Evolutionary conservation across 2,888 invertebrate species (phyloP).

Genomic region (Omphaloscelis lunosa): DNA sequence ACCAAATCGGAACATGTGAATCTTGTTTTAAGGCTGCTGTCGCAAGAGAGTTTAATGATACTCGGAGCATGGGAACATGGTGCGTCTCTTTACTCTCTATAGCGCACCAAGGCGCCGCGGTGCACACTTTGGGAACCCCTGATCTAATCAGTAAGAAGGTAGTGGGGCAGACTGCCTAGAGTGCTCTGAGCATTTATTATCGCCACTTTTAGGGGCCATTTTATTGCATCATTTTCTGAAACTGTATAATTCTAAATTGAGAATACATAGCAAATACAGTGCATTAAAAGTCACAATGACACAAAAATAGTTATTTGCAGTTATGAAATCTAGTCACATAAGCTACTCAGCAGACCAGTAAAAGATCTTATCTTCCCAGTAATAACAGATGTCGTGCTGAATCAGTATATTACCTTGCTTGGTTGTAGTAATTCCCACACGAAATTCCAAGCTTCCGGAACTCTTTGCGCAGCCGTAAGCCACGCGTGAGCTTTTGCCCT

Average conservation of each 20-base stretch:
- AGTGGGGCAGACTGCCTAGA: neutral
- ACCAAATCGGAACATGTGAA: too few species aligned
- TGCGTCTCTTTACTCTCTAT: too few species aligned
- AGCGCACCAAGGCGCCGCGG: too few species aligned
- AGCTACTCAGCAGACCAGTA: conserved; percentile 1
- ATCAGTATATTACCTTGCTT: conserved; percentile 91
- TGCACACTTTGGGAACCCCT: too few species aligned
- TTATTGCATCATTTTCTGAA: neutral
- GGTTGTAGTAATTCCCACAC: conserved; percentile 97
- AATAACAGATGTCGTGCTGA: conserved; percentile 26
- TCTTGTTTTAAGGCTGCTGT: too few species aligned
- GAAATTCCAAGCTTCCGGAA: conserved; percentile 97
- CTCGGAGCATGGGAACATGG: too few species aligned
- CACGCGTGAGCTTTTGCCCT: conserved; percentile 95
- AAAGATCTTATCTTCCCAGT: conserved; percentile 28
- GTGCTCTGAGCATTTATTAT: neutral
- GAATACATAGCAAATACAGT: neutral
- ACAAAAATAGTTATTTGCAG: neutral
- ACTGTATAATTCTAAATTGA: neutral
- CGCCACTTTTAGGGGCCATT: neutral
- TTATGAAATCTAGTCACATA: conserved; percentile 2
- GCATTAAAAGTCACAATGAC: neutral
- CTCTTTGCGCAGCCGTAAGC: conserved; percentile 96
- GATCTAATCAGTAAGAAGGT: neutral
- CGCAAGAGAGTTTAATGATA: too few species aligned